Evolutionary conservation across 1,140 invertebrate species (phyloP).

Genomic region (Philopotamus ludificatus): DNA sequence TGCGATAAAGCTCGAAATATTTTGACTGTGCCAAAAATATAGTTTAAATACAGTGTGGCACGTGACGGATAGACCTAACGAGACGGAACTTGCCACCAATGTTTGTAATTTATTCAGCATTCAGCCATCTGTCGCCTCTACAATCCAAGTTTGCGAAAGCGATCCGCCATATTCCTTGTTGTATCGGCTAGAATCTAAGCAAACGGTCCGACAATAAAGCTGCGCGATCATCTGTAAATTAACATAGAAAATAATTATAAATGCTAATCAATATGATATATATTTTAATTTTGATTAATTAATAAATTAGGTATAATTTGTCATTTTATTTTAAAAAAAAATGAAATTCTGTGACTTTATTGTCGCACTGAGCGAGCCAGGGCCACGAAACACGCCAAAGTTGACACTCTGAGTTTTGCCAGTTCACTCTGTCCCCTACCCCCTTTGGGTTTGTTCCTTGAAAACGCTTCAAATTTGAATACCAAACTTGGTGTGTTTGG

Average conservation of each 20-base stretch:
- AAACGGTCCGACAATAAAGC: too few species aligned
- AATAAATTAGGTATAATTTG: background rate
- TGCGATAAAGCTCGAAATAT: background rate
- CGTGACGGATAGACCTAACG: background rate
- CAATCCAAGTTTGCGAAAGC: slow-evolving; percentile 32
- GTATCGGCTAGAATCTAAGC: slow-evolving; percentile 5
- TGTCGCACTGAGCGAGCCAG: too few species aligned
- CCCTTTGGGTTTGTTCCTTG: slow-evolving; percentile 15
- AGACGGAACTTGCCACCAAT: background rate
- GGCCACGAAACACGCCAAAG: slow-evolving; percentile 17
- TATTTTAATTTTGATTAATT: slow-evolving; percentile 13
- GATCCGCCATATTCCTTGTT: slow-evolving; percentile 17
- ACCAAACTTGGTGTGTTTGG: slow-evolving; percentile 14
- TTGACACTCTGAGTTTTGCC: slow-evolving; percentile 23
- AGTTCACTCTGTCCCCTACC: background rate
- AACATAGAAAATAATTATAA: too few species aligned
- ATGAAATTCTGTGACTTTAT: too few species aligned
- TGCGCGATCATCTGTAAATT: too few species aligned
- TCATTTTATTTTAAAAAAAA: too few species aligned
- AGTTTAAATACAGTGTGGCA: background rate
- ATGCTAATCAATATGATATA: background rate
- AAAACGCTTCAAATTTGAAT: slow-evolving; percentile 21
- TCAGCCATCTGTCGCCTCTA: slow-evolving; percentile 32
- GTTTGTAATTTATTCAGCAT: slow-evolving; percentile 34
- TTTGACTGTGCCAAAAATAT: background rate